phyloP scores from a whole-genome alignment of 2,797 vertebrate genomes.

The Channallabes apus region DNA sequence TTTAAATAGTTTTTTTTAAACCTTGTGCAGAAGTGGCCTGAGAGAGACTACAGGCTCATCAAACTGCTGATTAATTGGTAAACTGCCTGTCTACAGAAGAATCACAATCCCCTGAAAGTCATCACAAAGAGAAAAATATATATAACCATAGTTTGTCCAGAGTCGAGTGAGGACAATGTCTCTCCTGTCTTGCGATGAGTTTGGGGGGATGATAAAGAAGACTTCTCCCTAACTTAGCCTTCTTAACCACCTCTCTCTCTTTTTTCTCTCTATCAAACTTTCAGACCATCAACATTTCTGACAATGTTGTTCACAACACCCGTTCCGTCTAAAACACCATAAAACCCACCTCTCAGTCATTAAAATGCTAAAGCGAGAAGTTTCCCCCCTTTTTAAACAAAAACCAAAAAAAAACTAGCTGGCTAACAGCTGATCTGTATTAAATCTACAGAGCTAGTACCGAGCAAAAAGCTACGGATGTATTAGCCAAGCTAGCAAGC shows the following conservation, averaged over 20 bases:
- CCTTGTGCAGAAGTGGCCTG: background rate
- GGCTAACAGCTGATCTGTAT: constrained; percentile 63
- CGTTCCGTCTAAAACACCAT: background rate
- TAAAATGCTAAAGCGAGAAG: background rate
- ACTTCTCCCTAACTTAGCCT: background rate
- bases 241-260: background rate
- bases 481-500: constrained; percentile 58
- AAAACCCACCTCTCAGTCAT: background rate
- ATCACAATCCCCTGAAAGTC: background rate
- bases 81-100: background rate
- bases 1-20: background rate
- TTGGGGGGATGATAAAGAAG: background rate
- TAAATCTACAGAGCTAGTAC: constrained; percentile 34
- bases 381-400: background rate
- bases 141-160: background rate
- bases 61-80: background rate
- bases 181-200: background rate
- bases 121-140: background rate
- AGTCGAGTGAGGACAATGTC: background rate
- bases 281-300: background rate
- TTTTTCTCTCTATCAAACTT: background rate
- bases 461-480: constrained; percentile 57
- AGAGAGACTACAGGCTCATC: background rate
- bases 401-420: constrained; percentile 39
- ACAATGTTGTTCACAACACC: background rate